Base-by-base conservation (phyloP, 2,113 vertebrate genomes). In the Xiphias gladius region DNA sequence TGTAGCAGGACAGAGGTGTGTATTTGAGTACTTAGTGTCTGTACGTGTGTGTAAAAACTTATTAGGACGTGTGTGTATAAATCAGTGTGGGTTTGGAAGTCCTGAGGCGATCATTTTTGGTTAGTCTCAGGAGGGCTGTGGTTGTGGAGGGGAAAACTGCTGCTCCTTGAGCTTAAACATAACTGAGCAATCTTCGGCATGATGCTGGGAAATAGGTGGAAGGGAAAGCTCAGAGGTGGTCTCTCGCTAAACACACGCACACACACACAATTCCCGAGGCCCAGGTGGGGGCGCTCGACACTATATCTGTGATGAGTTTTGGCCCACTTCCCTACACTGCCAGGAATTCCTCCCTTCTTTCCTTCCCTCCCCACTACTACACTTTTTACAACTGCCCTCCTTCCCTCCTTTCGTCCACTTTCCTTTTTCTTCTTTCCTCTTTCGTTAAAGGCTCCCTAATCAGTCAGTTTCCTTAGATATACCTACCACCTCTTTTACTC, bases 181-280 rank as follows among this genome's bases (percentile, higher is more conserved):
- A 91, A 89, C 86, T 82, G 82, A 90, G 89, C 91, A 92, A 91
- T 94, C 73, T 88, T 87, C 91, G 86, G 91, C 83, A 84, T 41
- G 82, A 89, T 92, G 86, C 86, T 93, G 92, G 93, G 90, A 94
- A 95, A 93, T 83, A 84, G 91, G 92, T 89, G 91, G 92, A 92
- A 84, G 89, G 84, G 82, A 87, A 88, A 81, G 71, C 93, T 94
- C 94, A 73, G 89, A 90, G 95, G 95, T 95, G 95, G 95, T 95
- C 95, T 85, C 63, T 77, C 20, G 24, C 84, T 80, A 73, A 79
- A 82, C 67, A 81, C 85, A 80, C 41, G 59, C 48, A 50, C 59
- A 62, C 61, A 74, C 63, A 82, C 50, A 69, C 46, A 84, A 67
- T 74, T 84, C 83, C 80, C 75, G 57, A 83, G 73, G 79, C 76